These are phyloP conservation scores for Drosophila kanekoi DNA, from an alignment of 2,888 invertebrate species.

Conservation along the genomic window DNA sequence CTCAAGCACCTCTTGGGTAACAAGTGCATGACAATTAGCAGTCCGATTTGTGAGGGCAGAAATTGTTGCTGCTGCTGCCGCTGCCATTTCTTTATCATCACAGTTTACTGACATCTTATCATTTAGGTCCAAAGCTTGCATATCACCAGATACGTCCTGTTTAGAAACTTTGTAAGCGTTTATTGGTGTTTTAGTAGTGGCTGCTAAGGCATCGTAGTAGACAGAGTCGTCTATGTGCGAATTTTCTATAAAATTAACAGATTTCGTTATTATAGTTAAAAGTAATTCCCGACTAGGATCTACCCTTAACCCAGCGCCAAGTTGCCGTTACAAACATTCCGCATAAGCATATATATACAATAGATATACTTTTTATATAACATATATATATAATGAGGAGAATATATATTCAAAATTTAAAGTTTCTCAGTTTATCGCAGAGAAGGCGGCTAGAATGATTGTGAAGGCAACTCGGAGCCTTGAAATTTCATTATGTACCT, in stretches of 20 bases:
- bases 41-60: slow-evolving; percentile 25
- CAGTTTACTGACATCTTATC: slow-evolving; percentile 44
- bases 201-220: slow-evolving; percentile 93
- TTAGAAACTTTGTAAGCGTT: slow-evolving; percentile 7
- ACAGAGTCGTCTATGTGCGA: slow-evolving; percentile 91
- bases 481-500: slow-evolving; percentile 51
- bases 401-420: no score
- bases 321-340: no score
- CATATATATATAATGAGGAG: no score
- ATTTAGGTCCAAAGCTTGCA: slow-evolving; percentile 17
- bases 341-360: no score
- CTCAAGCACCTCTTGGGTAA: slow-evolving; percentile 15
- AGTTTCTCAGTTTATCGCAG: no score
- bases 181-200: slow-evolving; percentile 83
- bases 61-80: slow-evolving; percentile 19
- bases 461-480: no score
- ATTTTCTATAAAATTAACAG: slow-evolving; percentile 82
- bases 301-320: no score
- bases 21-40: slow-evolving; percentile 20
- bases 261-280: neutral
- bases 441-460: no score
- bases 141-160: slow-evolving; percentile 23
- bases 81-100: slow-evolving; percentile 43
- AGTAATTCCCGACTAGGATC: no score
- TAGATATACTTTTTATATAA: no score